Evolutionary conservation across 2,888 invertebrate species (phyloP).

Genomic region (Leptarthrus brevirostris): DNA sequence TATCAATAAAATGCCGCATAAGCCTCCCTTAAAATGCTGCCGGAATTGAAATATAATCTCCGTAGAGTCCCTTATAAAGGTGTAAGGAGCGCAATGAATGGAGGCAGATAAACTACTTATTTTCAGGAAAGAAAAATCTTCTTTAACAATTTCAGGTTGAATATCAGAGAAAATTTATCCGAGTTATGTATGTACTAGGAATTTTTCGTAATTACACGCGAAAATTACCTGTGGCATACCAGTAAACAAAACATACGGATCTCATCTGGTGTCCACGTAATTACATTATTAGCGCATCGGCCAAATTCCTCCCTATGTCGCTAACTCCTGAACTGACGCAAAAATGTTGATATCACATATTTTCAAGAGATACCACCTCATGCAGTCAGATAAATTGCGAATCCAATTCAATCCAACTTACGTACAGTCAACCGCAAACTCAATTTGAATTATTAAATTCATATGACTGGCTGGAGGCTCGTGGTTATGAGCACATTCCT

Average conservation of each 20-base stretch:
- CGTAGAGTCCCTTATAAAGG: not conserved
- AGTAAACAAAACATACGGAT: too few relatives aligned
- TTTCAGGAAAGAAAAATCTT: too few relatives aligned
- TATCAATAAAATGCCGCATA: constrained; percentile 27
- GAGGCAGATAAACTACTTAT: too few relatives aligned
- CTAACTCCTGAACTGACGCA: not conserved
- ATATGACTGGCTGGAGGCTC: not conserved
- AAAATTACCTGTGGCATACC: too few relatives aligned
- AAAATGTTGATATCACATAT: constrained; percentile 5
- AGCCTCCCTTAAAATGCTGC: constrained; percentile 24
- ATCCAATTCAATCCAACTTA: not conserved
- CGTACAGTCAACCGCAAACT: constrained; percentile 6
- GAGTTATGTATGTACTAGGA: too few relatives aligned
- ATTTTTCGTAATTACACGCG: too few relatives aligned
- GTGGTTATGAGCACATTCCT: too few relatives aligned
- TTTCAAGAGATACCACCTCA: not conserved
- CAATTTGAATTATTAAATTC: constrained; percentile 31
- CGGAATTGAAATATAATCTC: constrained; percentile 29
- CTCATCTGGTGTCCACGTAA: too few relatives aligned
- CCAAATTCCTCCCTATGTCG: not conserved
- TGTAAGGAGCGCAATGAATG: too few relatives aligned
- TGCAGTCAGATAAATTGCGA: not conserved
- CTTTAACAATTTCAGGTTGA: too few relatives aligned
- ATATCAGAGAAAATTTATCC: too few relatives aligned
- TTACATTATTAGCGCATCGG: too few relatives aligned